Base-by-base conservation (phyloP, 2,888 invertebrate species). In the Lithosia quadra region DNA sequence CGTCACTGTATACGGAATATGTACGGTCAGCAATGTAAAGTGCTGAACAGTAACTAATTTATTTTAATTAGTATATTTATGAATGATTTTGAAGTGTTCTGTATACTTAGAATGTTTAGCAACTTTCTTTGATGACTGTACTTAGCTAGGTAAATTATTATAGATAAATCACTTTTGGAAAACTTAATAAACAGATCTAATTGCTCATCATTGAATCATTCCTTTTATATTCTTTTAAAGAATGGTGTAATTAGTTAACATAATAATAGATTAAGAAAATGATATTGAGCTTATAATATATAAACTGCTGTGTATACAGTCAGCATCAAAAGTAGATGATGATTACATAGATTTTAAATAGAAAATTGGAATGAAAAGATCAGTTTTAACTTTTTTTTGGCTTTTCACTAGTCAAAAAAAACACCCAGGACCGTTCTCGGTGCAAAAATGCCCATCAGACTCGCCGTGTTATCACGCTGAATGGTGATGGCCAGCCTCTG, bases 201-300 rank as follows among this genome's bases (percentile, higher is more conserved):
- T 39, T 65, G 56, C 34, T 49, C 18, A 43, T 22, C 7, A 34
- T 39, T 56, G 5, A 56, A 65, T 49, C 49, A 65, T 58, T 65
- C 65, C 58, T 43, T 65, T 53, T 59, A n/a, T 24, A 15, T 34
- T 24, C 10, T 0, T 24, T 13, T 28, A 28, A 28, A 55, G 21
- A 21, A 55, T 55, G 10, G 2, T 11, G 21, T 53, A 53, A 49
- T 3, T 22, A 5, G 9, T 33, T 59, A 10, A 11, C 1, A 11
- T 22, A 22, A 18, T 36, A 63, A 21, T 63, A 55, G 15, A 22
- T 10, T 33, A 53, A 53, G 21, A n/a, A 61, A 60, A 71, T 63
- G 58, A 66, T 63, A 69, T 65, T 64, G 75, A 79, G 79, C 81
- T 81, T 79, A 78, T 69, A 66, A 69, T 64, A 64, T 69, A 64